Percentiles rank a stretch among this genome's conserved stretches.
These are phyloP conservation scores for Synanthedon myopaeformis DNA, from an alignment of 2,888 invertebrate species.

Conservation along the genomic window DNA sequence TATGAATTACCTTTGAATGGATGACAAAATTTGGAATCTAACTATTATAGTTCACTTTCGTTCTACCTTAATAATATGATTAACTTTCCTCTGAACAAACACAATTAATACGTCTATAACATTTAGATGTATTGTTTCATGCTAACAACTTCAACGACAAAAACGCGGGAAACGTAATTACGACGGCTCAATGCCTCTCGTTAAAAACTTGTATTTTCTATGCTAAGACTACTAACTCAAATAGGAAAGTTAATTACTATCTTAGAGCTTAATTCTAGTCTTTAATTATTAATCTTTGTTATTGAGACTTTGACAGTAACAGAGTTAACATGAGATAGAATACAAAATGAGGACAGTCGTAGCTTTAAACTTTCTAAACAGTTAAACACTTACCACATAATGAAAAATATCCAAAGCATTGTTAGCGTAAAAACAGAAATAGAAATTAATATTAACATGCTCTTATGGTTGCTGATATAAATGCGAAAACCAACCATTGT, in stretches of 20 bases:
- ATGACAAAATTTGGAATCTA: no score
- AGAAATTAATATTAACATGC: slow-evolving; percentile 30
- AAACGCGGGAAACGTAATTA: slow-evolving; percentile 45
- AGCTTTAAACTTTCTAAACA: not conserved
- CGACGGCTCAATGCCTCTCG: slow-evolving; percentile 23
- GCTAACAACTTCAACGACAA: slow-evolving; percentile 20
- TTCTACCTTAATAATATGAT: not conserved
- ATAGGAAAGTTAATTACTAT: slow-evolving; percentile 41
- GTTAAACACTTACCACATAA: slow-evolving; percentile 39
- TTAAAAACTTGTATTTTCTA: not conserved
- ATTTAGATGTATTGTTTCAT: not conserved
- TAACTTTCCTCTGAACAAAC: slow-evolving; percentile 16
- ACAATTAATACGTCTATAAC: not conserved
- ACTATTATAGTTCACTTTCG: no score
- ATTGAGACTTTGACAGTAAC: slow-evolving; percentile 21
- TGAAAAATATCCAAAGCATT: slow-evolving; percentile 27
- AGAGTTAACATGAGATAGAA: slow-evolving; percentile 16
- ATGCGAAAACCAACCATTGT: slow-evolving; percentile 27
- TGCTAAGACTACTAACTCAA: not conserved
- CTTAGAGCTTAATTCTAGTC: slow-evolving; percentile 23
- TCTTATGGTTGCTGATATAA: slow-evolving; percentile 17
- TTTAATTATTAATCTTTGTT: slow-evolving; percentile 25
- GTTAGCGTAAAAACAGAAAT: slow-evolving; percentile 42
- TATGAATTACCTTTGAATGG: no score
- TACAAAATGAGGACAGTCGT: slow-evolving; percentile 18